Percentiles rank a stretch among this genome's conserved stretches.
Evolutionary conservation across 2,797 vertebrate species (phyloP).

Genomic region (Periophthalmus magnuspinnatus): DNA sequence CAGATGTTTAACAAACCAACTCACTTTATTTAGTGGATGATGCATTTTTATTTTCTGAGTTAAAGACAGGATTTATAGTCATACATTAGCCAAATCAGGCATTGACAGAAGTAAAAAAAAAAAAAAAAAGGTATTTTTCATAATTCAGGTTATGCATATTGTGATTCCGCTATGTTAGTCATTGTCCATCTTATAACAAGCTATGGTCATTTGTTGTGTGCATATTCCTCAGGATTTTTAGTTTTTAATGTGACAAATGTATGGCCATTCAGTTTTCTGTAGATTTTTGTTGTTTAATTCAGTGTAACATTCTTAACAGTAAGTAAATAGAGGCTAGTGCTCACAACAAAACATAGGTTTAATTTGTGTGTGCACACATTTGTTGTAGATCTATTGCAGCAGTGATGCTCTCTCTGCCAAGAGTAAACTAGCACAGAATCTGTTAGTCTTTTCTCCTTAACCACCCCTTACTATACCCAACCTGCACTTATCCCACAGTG

Average conservation of each 20-base stretch:
- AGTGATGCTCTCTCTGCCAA: conserved; percentile 65
- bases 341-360: conserved; percentile 1
- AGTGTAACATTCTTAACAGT: not conserved
- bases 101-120: not conserved
- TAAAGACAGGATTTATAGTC: not conserved
- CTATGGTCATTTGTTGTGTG: not conserved
- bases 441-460: conserved; percentile 83
- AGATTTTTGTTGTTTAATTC: not conserved
- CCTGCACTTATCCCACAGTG: conserved; percentile 79
- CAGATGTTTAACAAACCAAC: no score
- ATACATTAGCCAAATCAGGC: no score
- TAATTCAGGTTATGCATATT: not conserved
- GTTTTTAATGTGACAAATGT: not conserved
- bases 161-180: not conserved
- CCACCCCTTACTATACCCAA: conserved; percentile 79
- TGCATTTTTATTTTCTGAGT: not conserved
- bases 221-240: not conserved
- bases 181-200: no score
- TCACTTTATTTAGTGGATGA: no score
- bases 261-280: no score
- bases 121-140: not conserved
- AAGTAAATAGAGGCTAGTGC: no score
- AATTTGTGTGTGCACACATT: conserved; percentile 19
- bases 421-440: conserved; percentile 79
- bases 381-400: conserved; percentile 62